A percentile compares a stretch with the other conserved stretches of the same genome.
Evolutionary conservation across 2,888 invertebrate species (phyloP).

Genomic region (Lycophotia porphyrea): DNA sequence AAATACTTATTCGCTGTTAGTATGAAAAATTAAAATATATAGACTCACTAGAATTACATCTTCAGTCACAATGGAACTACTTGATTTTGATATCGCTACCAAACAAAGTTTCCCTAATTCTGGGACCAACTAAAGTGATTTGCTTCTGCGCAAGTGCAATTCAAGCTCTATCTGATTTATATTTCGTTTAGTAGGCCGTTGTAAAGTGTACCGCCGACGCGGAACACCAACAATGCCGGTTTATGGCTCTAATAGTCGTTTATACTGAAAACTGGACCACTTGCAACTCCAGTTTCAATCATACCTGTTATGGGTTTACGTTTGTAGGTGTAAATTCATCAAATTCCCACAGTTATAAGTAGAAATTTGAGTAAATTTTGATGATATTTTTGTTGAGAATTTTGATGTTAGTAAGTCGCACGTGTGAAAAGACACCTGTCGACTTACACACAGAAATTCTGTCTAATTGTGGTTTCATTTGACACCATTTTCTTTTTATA

Average conservation of each 20-base stretch:
- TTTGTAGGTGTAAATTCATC: conserved; percentile 36
- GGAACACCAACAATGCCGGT: conserved; percentile 57
- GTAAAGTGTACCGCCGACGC: conserved; percentile 52
- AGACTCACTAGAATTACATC: background rate
- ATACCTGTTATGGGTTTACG: conserved; percentile 36
- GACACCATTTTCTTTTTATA: background rate
- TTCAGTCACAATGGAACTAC: background rate
- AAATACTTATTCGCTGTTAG: background rate
- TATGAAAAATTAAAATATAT: background rate
- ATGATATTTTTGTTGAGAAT: background rate
- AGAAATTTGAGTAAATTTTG: background rate
- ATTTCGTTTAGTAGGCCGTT: conserved; percentile 44
- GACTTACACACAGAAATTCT: background rate
- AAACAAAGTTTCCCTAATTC: background rate
- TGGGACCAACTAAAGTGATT: conserved; percentile 22
- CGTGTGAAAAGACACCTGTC: background rate
- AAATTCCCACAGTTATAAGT: conserved; percentile 32
- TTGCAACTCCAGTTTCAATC: conserved; percentile 52
- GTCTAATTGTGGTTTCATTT: background rate
- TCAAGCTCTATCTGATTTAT: conserved; percentile 53
- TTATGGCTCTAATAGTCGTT: conserved; percentile 50
- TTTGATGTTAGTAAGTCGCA: background rate
- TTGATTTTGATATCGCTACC: background rate
- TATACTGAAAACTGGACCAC: conserved; percentile 45
- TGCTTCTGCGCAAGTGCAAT: conserved; percentile 32